Evolutionary conservation across 2,113 vertebrate genomes (phyloP), one percentile per base, ranked within the genome.

Genomic region (Tonatia bakeri): DNA sequence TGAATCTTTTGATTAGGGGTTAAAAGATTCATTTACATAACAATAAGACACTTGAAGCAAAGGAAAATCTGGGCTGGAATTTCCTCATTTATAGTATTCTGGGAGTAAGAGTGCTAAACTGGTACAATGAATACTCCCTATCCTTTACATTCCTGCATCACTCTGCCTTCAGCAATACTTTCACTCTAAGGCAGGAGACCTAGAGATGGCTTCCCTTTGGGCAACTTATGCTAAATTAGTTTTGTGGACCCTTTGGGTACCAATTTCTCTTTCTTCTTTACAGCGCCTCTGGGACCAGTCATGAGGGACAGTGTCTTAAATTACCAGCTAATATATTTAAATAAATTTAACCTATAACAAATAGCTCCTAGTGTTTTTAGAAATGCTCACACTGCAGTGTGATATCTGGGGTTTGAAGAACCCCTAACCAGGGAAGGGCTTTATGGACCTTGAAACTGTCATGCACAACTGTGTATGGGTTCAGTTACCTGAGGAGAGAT

Each of bases 271-370:
- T 38, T 75, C 61, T 87, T 61, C 59, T 36, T 94, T 86, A 79
- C 2, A 47, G 36, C 73, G 33, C 76, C 65, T 76, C 43, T 13
- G 16, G 81, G 70, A 75, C 26, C 50, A 76, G 59, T 22, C 31
- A 12, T 31, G 47, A 88, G 59, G 20, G 64, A 87, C 7, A 84
- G 8, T 45, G 73, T 94, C 83, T 87, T 85, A 24, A 91, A 61
- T 83, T 61, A 61, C 38, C n/a, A 77, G 73, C 15, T 89, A 22
- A 61, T 93, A 97, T 93, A 90, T 84, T 67, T 96, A 64, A 56
- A 61, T 93, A 97, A 94, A 90, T 84, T 67, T 96, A 64, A 56
- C 43, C 20, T 72, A 17, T 12, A 91, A 47, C 82, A 70, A 67
- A 86, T 15, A 81, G 43, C 4, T 38, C 52, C 70, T 31, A 86